A percentile compares a stretch with the other conserved stretches of the same genome.
These are phyloP conservation scores for Gastrophryne carolinensis DNA, from an alignment of 2,797 vertebrate species.

Conservation along the genomic window DNA sequence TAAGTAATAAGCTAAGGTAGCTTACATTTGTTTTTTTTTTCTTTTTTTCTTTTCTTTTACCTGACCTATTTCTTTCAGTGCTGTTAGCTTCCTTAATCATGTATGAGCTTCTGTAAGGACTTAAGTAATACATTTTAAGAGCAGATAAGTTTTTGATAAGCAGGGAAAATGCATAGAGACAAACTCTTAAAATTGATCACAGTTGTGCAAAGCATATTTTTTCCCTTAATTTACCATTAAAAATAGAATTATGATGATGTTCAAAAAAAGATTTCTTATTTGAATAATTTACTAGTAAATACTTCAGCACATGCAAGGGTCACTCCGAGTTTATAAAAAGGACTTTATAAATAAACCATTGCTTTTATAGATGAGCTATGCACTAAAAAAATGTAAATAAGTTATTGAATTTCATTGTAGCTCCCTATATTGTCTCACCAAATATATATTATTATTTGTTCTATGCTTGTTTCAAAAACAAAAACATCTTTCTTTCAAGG, in stretches of 20 bases:
- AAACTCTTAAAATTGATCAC: constrained; percentile 79
- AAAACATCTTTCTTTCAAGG: too few species aligned
- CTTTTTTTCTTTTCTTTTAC: constrained; percentile 68
- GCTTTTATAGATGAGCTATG: constrained; percentile 61
- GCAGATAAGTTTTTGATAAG: constrained; percentile 82
- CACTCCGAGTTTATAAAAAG: constrained; percentile 78
- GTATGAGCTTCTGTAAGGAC: constrained; percentile 82
- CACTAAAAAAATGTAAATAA: not conserved
- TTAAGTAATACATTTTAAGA: constrained; percentile 81
- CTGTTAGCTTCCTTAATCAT: constrained; percentile 85
- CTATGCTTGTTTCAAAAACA: too few species aligned
- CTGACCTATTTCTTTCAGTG: constrained; percentile 85
- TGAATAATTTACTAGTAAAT: constrained; percentile 82
- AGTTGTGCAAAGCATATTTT: constrained; percentile 78
- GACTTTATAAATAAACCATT: constrained; percentile 84
- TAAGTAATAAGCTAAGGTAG: constrained; percentile 84
- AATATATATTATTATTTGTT: too few species aligned
- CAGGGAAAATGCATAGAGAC: constrained; percentile 75
- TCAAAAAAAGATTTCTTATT: constrained; percentile 77
- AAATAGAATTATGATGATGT: constrained; percentile 80
- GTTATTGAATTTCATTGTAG: not conserved
- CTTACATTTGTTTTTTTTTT: constrained; percentile 73
- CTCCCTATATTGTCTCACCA: too few species aligned
- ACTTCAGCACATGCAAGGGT: constrained; percentile 76
- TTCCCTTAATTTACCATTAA: constrained; percentile 78